A percentile compares a stretch with the other conserved stretches of the same genome.
Conservation (phyloP, 2,113 vertebrate species). For the Otolemur garnettii region DNA sequence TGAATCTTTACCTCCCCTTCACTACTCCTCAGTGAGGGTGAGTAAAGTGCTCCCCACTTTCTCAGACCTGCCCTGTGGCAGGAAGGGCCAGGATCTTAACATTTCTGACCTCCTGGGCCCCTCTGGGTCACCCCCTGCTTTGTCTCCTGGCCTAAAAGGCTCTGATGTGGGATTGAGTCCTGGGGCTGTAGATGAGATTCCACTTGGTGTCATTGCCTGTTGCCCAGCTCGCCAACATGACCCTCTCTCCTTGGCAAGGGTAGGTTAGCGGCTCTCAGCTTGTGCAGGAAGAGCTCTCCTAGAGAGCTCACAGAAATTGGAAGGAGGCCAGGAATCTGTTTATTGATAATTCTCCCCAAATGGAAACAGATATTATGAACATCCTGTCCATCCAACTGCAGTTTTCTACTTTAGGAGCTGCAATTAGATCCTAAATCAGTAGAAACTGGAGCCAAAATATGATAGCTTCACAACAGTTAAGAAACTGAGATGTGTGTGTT, state of each 20-base stretch:
- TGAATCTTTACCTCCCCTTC: background rate
- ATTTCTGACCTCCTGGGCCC: background rate
- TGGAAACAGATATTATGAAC: background rate
- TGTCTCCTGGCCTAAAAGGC: background rate
- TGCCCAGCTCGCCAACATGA: background rate
- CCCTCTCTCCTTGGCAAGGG: background rate
- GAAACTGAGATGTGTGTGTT: background rate
- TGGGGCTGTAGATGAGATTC: background rate
- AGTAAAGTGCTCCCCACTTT: background rate
- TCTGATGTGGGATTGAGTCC: background rate
- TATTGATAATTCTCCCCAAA: background rate
- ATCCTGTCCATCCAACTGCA: background rate
- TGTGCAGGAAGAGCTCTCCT: background rate
- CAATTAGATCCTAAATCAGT: background rate
- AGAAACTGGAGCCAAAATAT: background rate
- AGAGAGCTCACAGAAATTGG: background rate
- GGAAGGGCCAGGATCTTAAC: background rate
- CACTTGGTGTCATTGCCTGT: background rate
- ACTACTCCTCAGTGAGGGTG: background rate
- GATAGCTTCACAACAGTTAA: constrained; percentile 11
- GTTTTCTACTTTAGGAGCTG: background rate
- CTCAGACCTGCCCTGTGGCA: background rate
- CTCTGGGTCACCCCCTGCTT: background rate
- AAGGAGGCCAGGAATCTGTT: background rate
- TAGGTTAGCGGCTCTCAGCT: background rate